A percentile compares a stretch with the other conserved stretches of the same genome.
Conservation (phyloP, 23 tunicate species). For the Ascidia mentula region DNA sequence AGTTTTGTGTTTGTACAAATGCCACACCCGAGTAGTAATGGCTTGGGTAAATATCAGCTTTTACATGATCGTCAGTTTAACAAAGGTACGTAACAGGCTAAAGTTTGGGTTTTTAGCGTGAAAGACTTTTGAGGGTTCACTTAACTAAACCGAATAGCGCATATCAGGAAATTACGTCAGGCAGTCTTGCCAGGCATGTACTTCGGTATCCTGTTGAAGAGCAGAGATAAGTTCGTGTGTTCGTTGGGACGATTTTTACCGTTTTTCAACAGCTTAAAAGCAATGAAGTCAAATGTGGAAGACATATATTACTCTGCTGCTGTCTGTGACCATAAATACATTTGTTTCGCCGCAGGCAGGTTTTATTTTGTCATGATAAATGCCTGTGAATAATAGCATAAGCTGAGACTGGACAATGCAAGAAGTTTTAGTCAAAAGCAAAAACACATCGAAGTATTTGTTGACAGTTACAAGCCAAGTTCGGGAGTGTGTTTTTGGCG, state of each 20-base stretch:
- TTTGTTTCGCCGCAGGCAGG: no score
- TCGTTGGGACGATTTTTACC: neutral
- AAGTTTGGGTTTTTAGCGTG: neutral
- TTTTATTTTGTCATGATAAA: no score
- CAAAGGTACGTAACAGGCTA: neutral
- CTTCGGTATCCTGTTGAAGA: neutral
- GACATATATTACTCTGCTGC: no score
- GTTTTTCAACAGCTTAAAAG: neutral
- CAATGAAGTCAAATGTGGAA: no score
- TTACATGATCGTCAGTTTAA: neutral
- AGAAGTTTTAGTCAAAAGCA: no score
- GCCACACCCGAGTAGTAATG: neutral
- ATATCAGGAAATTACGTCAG: conserved; percentile 3
- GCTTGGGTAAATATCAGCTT: neutral
- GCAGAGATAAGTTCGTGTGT: no score
- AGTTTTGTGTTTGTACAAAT: neutral
- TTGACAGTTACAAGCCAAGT: no score
- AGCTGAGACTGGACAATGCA: no score
- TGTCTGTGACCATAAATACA: no score
- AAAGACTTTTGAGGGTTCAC: neutral
- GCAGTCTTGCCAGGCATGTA: neutral
- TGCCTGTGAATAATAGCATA: no score
- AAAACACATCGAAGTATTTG: no score
- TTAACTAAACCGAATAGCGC: neutral
- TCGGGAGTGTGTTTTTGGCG: no score